A percentile compares a stretch with the other conserved stretches of the same genome.
Conservation (phyloP, 64 coral and sea anemone species). For the Porites lutea region DNA sequence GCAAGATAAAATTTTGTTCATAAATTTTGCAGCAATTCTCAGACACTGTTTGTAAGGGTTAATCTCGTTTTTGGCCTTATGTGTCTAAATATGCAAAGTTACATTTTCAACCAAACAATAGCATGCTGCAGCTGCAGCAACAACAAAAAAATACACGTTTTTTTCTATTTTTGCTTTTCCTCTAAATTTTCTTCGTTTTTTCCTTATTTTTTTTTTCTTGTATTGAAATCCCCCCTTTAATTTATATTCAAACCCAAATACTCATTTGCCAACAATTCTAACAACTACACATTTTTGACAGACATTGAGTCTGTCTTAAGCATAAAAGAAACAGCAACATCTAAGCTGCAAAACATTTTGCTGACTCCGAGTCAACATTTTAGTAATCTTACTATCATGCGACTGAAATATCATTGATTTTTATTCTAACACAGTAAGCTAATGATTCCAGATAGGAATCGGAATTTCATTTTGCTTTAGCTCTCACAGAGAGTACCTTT, state of each 20-base stretch:
- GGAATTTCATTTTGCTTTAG: not conserved
- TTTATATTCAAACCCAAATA: not conserved
- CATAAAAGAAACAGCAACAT: no score
- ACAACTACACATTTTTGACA: no score
- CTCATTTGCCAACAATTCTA: not conserved
- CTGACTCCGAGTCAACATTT: no score
- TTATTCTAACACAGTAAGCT: not conserved
- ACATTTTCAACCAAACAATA: not conserved
- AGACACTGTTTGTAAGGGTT: no score
- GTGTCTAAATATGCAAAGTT: no score
- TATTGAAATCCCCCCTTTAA: not conserved
- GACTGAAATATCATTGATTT: no score
- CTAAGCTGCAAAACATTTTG: no score
- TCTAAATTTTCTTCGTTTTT: not conserved
- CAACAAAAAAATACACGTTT: not conserved
- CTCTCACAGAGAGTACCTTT: constrained; percentile 53
- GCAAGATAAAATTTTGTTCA: no score
- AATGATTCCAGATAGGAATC: constrained; percentile 21
- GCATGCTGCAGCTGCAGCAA: not conserved
- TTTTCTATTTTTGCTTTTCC: not conserved
- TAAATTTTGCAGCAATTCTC: no score
- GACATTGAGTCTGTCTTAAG: no score
- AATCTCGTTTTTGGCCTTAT: no score
- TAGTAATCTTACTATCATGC: no score
- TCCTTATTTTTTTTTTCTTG: not conserved